Conservation (phyloP, 2,888 invertebrate genomes). For the Diarsia mendica region DNA sequence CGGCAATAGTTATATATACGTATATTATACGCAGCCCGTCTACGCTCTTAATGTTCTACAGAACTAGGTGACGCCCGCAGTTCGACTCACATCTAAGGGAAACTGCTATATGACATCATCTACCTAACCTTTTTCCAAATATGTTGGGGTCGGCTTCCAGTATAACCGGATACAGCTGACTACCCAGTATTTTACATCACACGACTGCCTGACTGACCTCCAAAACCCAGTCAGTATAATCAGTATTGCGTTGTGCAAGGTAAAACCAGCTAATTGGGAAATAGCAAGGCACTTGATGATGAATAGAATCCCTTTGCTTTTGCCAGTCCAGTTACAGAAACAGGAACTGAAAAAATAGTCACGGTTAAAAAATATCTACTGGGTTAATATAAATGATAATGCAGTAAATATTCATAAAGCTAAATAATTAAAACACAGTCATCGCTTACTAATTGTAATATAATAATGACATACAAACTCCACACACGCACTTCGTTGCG, state of each 20-base stretch:
- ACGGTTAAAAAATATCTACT: not conserved
- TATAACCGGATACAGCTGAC: too few relatives aligned
- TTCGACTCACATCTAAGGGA: not conserved
- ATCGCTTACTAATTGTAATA: constrained; percentile 47
- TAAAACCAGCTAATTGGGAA: not conserved
- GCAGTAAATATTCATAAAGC: constrained; percentile 35
- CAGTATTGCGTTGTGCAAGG: too few relatives aligned
- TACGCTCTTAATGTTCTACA: not conserved
- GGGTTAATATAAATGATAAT: not conserved
- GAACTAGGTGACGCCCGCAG: not conserved
- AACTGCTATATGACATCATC: not conserved
- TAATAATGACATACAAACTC: constrained; percentile 55
- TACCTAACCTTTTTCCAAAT: too few relatives aligned
- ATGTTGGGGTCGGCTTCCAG: too few relatives aligned
- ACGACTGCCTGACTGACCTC: too few relatives aligned
- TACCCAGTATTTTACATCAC: too few relatives aligned
- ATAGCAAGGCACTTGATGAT: not conserved
- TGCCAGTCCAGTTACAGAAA: not conserved
- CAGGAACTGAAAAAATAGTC: not conserved
- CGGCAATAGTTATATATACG: too few relatives aligned
- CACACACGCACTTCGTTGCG: constrained; percentile 16
- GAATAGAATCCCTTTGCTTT: not conserved
- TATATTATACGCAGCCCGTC: too few relatives aligned
- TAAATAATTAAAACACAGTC: constrained; percentile 39
- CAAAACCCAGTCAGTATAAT: too few relatives aligned